Conservation (phyloP, 2,113 vertebrate genomes). For the Mesoclemmys tuberculata region DNA sequence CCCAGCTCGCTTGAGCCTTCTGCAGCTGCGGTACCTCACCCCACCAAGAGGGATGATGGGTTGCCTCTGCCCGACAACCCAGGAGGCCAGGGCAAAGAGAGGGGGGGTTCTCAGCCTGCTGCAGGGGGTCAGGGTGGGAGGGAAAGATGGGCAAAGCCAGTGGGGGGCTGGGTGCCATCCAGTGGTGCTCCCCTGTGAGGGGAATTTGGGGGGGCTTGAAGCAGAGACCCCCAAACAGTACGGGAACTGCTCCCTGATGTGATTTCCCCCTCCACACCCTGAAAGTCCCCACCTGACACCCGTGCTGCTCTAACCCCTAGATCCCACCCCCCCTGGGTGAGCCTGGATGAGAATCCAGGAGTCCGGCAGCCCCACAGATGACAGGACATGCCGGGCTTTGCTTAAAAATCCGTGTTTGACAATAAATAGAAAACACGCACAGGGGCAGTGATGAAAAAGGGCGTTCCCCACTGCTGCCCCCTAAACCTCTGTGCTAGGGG, state of each 20-base stretch:
- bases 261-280: background rate
- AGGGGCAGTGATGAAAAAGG: background rate
- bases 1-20: too few species aligned
- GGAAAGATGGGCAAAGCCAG: background rate
- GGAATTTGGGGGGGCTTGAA: too few species aligned
- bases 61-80: too few species aligned
- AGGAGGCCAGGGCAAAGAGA: background rate
- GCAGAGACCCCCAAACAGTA: too few species aligned
- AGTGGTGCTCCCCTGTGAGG: too few species aligned
- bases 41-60: too few species aligned
- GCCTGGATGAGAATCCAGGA: too few species aligned
- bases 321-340: too few species aligned
- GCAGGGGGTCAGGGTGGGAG: background rate
- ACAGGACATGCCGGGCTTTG: background rate
- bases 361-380: background rate
- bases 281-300: conserved; percentile 27
- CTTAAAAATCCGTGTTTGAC: background rate
- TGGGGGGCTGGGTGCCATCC: background rate
- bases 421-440: background rate
- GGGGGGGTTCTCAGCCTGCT: background rate
- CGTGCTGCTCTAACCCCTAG: too few species aligned
- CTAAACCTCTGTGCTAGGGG: background rate
- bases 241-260: too few species aligned
- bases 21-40: too few species aligned
- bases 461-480: background rate